Percentiles rank a stretch among this genome's conserved stretches.
phyloP scores from a whole-genome alignment of 2,113 vertebrate species.

The Pangasianodon gigas region DNA sequence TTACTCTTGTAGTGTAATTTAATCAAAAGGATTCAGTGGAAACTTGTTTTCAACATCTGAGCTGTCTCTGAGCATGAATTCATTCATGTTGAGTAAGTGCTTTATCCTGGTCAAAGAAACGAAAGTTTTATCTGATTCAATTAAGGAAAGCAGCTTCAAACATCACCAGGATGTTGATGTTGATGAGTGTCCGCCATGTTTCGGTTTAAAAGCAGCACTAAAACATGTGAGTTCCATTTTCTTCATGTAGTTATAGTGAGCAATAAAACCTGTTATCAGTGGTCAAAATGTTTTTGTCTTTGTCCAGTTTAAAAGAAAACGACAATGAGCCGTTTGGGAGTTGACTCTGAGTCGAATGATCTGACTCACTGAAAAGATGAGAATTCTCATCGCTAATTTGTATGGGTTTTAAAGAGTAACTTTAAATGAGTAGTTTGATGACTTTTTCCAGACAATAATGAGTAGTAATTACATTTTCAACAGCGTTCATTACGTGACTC shows the following conservation, averaged over 20 bases:
- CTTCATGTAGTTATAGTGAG: no score
- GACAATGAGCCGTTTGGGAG: background rate
- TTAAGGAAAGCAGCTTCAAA: no score
- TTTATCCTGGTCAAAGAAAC: background rate
- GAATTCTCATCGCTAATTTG: background rate
- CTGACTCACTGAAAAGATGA: background rate
- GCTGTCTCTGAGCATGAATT: background rate
- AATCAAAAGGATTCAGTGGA: background rate
- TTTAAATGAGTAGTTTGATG: background rate
- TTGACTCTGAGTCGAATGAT: background rate
- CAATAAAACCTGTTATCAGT: background rate
- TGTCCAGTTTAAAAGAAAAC: background rate
- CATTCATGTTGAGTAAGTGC: background rate
- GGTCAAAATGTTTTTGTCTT: background rate
- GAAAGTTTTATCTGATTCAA: no score
- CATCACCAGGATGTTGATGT: no score
- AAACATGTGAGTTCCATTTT: background rate
- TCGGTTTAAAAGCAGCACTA: background rate
- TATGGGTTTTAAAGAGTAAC: background rate
- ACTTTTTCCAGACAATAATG: background rate
- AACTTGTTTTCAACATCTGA: background rate
- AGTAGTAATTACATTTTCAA: background rate
- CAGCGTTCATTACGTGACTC: conserved; percentile 1
- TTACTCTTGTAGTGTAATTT: background rate
- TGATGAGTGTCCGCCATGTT: background rate